phyloP scores from a whole-genome alignment of 2,113 vertebrate species.

The Plotosus lineatus region DNA sequence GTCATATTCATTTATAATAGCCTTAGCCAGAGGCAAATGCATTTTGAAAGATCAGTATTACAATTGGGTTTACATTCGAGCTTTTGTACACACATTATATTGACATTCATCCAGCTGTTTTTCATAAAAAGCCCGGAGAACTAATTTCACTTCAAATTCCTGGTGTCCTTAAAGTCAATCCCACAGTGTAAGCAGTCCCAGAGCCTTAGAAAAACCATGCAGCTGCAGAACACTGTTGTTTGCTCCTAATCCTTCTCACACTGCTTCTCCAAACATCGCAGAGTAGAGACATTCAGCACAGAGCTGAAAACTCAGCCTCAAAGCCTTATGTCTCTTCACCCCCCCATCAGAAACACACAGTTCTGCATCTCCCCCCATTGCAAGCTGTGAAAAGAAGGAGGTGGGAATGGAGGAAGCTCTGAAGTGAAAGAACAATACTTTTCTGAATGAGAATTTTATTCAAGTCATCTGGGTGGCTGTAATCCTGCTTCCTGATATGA shows the following conservation, averaged over 20 bases:
- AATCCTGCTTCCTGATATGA: constrained; percentile 35
- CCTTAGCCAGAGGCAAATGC: not conserved
- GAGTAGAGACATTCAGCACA: constrained; percentile 43
- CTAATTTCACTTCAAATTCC: not conserved
- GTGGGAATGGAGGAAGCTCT: constrained; percentile 17
- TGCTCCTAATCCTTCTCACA: constrained; percentile 34
- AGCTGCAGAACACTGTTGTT: constrained; percentile 36
- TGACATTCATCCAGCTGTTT: not conserved
- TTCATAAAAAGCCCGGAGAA: not conserved
- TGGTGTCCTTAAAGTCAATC: not conserved
- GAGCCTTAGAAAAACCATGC: not conserved
- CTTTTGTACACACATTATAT: not conserved
- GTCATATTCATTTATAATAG: not conserved
- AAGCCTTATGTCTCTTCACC: constrained; percentile 23
- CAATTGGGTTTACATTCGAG: not conserved
- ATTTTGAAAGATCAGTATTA: not conserved
- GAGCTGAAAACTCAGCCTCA: constrained; percentile 28
- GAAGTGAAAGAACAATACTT: constrained; percentile 18
- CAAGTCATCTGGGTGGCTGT: constrained; percentile 28
- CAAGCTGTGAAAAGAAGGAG: not conserved
- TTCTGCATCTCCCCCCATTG: not conserved
- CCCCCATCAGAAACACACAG: constrained; percentile 8
- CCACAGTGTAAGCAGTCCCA: not conserved
- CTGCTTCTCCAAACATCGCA: constrained; percentile 42
- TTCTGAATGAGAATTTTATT: constrained; percentile 30